Conservation (phyloP, 2,113 vertebrate genomes). For the Rhegmatorhina hoffmannsi region DNA sequence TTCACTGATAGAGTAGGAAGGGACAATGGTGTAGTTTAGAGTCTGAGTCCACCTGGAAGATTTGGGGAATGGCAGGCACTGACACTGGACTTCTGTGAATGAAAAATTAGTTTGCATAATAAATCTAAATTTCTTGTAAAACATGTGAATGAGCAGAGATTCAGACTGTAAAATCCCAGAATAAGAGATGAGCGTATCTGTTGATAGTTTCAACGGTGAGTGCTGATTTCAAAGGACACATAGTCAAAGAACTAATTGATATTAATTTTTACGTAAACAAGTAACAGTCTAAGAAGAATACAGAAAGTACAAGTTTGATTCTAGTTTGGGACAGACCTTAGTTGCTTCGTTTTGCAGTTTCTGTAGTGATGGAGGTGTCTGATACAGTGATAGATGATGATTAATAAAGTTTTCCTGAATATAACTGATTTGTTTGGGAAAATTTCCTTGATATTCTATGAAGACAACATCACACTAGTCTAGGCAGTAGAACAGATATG, state of each 20-base stretch:
- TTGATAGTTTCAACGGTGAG: not conserved
- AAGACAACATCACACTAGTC: not conserved
- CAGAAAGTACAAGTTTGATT: not conserved
- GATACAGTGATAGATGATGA: not conserved
- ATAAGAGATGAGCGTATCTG: not conserved
- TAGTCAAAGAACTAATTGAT: not conserved
- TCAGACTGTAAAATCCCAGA: not conserved
- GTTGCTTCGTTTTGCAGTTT: not conserved
- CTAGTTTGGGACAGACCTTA: not conserved
- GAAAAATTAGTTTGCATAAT: not conserved
- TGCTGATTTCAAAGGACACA: not conserved
- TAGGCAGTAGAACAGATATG: not conserved
- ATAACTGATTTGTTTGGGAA: not conserved
- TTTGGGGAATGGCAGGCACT: not conserved
- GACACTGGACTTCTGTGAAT: not conserved
- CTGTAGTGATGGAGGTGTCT: not conserved
- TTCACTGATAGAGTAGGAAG: not conserved
- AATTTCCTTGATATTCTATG: not conserved
- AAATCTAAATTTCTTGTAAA: not conserved
- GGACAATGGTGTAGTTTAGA: not conserved
- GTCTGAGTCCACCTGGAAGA: not conserved
- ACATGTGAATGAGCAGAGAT: not conserved
- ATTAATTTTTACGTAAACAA: not conserved
- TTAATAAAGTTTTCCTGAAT: not conserved
- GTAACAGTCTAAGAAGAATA: not conserved